These are phyloP conservation scores for Ditylenchus weischeri DNA, from an alignment of 2,888 invertebrate species.

Conservation along the genomic window DNA sequence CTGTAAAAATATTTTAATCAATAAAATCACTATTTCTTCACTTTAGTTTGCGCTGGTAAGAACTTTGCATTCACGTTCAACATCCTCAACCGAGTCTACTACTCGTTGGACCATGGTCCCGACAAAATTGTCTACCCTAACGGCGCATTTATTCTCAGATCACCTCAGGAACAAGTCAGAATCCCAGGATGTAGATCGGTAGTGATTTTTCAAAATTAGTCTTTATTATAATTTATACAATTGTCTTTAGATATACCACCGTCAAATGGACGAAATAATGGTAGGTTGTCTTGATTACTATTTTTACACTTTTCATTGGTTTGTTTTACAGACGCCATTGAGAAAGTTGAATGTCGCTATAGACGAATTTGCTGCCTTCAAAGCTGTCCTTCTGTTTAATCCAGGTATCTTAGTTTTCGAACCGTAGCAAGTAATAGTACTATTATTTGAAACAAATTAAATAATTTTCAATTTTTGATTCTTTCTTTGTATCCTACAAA, in stretches of 20 bases:
- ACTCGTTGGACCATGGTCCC: conserved; percentile 56
- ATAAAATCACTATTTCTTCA: conserved; percentile 14
- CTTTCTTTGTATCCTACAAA: not conserved
- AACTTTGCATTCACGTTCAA: conserved; percentile 59
- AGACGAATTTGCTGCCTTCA: conserved; percentile 55
- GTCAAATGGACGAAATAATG: conserved; percentile 59
- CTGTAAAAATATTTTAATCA: no score
- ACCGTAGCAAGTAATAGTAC: no score
- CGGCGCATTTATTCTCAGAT: conserved; percentile 56
- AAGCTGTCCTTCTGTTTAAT: conserved; percentile 56
- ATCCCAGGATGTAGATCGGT: conserved; percentile 48
- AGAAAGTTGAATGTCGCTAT: conserved; percentile 42
- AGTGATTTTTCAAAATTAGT: not conserved
- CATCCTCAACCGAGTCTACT: conserved; percentile 55
- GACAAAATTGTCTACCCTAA: conserved; percentile 58
- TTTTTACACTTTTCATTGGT: not conserved
- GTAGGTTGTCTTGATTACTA: conserved; percentile 36
- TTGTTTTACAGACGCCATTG: conserved; percentile 50
- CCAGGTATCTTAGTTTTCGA: conserved; percentile 40
- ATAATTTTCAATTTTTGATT: not conserved
- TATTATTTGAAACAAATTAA: not conserved
- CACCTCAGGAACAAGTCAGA: conserved; percentile 54
- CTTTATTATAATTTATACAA: conserved; percentile 27
- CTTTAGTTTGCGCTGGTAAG: conserved; percentile 50
- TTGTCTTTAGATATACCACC: conserved; percentile 44